A percentile compares a stretch with the other conserved stretches of the same genome.
Evolutionary conservation across 2,888 invertebrate genomes (phyloP).

Genomic region (Asteroscopus sphinx): DNA sequence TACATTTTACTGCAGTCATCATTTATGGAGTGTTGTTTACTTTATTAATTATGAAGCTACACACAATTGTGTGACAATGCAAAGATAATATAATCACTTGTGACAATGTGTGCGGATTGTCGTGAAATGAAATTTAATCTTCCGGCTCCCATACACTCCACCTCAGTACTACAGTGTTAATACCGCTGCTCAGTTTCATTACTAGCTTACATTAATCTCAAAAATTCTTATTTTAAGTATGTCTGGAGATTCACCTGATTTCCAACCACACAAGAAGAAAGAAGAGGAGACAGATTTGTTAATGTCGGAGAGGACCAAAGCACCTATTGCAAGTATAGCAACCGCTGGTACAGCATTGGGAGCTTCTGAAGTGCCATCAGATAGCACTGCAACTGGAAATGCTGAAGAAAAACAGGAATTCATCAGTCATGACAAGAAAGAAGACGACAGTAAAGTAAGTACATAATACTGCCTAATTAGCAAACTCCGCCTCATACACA

Average conservation of each 20-base stretch:
- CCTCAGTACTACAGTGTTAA: constrained; percentile 20
- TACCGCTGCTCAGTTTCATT: constrained; percentile 24
- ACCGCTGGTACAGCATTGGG: constrained; percentile 58
- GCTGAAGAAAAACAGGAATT: constrained; percentile 74
- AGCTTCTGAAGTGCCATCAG: constrained; percentile 60
- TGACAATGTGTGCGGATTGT: constrained; percentile 52
- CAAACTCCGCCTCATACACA: too few species aligned
- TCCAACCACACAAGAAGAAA: constrained; percentile 75
- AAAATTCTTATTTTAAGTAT: constrained; percentile 72
- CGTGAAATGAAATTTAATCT: constrained; percentile 57
- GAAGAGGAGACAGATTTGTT: constrained; percentile 76
- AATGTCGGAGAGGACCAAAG: constrained; percentile 67
- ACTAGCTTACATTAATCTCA: constrained; percentile 41
- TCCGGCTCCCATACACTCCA: constrained; percentile 23
- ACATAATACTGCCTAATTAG: background rate
- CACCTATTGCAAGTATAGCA: constrained; percentile 59
- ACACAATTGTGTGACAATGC: constrained; percentile 52
- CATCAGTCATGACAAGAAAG: constrained; percentile 64
- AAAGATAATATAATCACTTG: too few species aligned
- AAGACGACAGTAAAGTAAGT: constrained; percentile 75
- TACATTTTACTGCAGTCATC: constrained; percentile 46
- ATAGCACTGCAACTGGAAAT: constrained; percentile 55
- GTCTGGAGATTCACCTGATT: constrained; percentile 80
- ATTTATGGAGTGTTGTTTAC: constrained; percentile 67
- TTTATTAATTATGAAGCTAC: constrained; percentile 52